Evolutionary conservation across 2,797 vertebrate genomes (phyloP), one percentile per base, ranked within the genome.

Genomic region (Xerus rutilus): DNA sequence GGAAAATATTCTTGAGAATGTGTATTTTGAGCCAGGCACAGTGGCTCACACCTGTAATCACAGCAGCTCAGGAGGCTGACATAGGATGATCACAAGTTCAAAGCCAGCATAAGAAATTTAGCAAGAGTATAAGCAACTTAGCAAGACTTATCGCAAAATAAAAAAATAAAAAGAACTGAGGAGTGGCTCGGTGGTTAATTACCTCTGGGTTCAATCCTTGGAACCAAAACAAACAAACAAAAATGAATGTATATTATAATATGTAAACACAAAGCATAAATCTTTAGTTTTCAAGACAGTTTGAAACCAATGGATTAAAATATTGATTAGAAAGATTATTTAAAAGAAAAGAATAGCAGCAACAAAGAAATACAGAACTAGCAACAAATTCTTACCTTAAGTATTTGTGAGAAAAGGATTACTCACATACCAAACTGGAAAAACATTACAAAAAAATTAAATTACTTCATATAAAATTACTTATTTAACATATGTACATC

Each of bases 191-290:
- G 54, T 57, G 17, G 54, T 54, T 18, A 54, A 54, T 20, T 54
- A 18, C 6, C 54, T 54, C 7, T 54, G 54, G 54, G 54, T 54
- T 54, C 17, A 54, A 54, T 20, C 54, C 54, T 6, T 20, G 17
- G 18, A 20, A 54, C 6, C 54, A 7, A 54, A 54, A 54, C 7
- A 17, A 17, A 20, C 54, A 78, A 39, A 73, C 7, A 18, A 87
- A 45, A 74, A 4, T n/a, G 7, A 62, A 70, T 18, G 49, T 85
- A 13, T 67, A 32, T 79, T 59, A 59, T 7, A 32, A 65, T 93
- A 91, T 79, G n/a, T 62, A 21, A 86, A 90, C 52, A 73, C 23
- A 86, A 73, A 90, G 7, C 28, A 59, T 32, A 86, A 69, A 89
- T 28, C 28, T 52, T 86, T 67, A 86, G 35, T 89, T 89, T 59